phyloP scores from a whole-genome alignment of 2,113 vertebrate species.

The Alligator sinensis region DNA sequence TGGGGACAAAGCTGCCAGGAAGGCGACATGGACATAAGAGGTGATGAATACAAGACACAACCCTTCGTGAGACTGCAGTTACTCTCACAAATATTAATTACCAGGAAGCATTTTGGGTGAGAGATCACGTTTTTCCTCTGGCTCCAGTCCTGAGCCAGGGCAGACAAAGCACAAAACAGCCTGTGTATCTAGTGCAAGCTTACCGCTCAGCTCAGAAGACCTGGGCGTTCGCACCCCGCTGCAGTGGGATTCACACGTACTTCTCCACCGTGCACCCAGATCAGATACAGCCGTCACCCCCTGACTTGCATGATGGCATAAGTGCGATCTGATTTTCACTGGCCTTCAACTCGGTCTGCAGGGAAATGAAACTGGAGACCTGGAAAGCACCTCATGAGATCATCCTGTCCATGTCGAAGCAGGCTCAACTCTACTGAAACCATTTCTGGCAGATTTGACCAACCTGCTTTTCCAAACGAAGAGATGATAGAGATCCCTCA shows the following conservation, averaged over 20 bases:
- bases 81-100: constrained; percentile 62
- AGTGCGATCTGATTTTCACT: neutral
- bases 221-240: neutral
- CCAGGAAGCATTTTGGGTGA: constrained; percentile 36
- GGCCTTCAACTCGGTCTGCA: neutral
- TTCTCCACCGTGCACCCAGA: neutral
- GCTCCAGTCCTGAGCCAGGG: neutral
- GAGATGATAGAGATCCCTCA: too few relatives aligned
- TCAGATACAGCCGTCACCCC: neutral
- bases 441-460: too few relatives aligned
- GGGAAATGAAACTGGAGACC: neutral
- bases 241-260: neutral
- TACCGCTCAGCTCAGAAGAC: neutral
- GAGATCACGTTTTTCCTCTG: neutral
- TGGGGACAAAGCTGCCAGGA: constrained; percentile 16
- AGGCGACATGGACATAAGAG: constrained; percentile 36
- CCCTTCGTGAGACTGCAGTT: constrained; percentile 49
- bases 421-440: too few relatives aligned
- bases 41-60: constrained; percentile 42
- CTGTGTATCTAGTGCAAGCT: neutral
- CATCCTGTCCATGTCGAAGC: too few relatives aligned
- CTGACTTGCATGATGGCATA: neutral
- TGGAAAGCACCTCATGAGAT: too few relatives aligned
- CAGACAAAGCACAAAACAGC: neutral
- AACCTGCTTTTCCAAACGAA: too few relatives aligned